These are phyloP conservation scores for Pygmarrhopalites habei DNA, from an alignment of 1,140 invertebrate species.

Conservation along the genomic window DNA sequence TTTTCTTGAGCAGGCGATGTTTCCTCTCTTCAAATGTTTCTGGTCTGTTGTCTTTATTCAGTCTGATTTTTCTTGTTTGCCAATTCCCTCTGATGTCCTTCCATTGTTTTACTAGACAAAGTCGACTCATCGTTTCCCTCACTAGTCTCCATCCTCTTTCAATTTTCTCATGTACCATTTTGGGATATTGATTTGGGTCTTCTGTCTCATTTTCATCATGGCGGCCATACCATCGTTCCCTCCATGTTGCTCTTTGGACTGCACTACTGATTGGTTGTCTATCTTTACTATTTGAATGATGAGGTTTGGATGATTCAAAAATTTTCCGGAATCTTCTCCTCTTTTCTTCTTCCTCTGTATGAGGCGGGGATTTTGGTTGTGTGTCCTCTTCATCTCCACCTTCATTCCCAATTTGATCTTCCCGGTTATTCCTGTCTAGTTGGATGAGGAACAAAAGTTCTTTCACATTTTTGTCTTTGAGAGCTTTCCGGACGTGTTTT, in stretches of 20 bases:
- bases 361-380: background rate
- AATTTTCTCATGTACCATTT: background rate
- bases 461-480: background rate
- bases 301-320: no score
- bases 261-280: no score
- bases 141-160: background rate
- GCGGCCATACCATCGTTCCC: background rate
- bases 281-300: background rate
- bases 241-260: background rate
- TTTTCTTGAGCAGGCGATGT: background rate
- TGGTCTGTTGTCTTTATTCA: background rate
- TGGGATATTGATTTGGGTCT: no score
- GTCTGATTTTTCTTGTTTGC: background rate
- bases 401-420: background rate
- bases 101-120: background rate
- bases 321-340: no score
- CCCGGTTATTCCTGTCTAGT: background rate
- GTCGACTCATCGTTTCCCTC: background rate
- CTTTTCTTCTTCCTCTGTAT: background rate
- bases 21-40: background rate
- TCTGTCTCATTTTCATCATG: no score
- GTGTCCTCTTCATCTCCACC: background rate
- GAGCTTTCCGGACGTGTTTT: background rate
- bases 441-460: constrained; percentile 7
- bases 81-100: background rate